Evolutionary conservation across 1,140 invertebrate genomes (phyloP).

Genomic region (Aphis gossypii): DNA sequence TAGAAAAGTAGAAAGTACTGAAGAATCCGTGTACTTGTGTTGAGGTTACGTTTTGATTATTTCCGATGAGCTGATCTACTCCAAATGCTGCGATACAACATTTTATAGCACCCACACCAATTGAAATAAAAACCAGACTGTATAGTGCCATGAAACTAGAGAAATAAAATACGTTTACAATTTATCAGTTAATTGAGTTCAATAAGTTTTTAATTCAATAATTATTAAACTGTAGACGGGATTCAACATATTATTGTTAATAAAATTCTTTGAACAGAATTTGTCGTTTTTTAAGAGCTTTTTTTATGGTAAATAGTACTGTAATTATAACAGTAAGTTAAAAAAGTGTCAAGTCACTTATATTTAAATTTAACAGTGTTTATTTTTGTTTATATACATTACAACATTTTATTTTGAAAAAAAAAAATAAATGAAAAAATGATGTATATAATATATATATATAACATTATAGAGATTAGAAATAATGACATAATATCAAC

Average conservation of each 20-base stretch:
- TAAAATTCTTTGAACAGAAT: not conserved
- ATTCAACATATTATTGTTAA: not conserved
- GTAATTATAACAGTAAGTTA: not conserved
- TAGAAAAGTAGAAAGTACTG: constrained; percentile 91
- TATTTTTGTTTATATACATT: not conserved
- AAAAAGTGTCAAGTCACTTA: not conserved
- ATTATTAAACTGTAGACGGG: not conserved
- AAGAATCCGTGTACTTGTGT: constrained; percentile 76
- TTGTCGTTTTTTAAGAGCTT: not conserved
- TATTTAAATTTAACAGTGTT: not conserved
- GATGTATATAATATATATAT: not conserved
- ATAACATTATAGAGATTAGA: not conserved
- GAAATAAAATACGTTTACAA: not conserved
- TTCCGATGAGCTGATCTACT: constrained; percentile 90
- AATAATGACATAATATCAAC: not conserved
- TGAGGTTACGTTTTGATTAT: constrained; percentile 70
- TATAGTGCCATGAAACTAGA: constrained; percentile 62
- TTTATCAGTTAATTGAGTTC: not conserved
- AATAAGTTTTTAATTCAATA: not conserved
- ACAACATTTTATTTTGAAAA: not conserved
- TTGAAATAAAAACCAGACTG: constrained; percentile 81
- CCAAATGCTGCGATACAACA: constrained; percentile 96
- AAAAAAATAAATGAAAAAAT: not conserved
- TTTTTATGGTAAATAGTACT: not conserved
- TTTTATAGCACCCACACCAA: constrained; percentile 95